Evolutionary conservation across 1,140 invertebrate genomes (phyloP), one percentile per base, ranked within the genome.

Genomic region (Heterodera schachtii): DNA sequence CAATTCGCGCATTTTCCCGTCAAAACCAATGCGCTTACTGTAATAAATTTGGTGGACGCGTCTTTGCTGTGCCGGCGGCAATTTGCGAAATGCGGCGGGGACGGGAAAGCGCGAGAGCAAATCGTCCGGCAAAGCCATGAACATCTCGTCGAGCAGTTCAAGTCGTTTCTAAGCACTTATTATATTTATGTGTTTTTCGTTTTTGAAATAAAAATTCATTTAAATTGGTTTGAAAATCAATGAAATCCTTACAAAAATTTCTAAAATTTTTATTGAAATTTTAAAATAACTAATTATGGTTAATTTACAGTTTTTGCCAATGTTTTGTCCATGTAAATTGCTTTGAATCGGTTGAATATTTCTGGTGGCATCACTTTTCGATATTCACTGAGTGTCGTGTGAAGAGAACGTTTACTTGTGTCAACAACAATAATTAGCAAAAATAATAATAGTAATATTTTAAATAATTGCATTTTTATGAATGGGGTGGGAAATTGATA

Each of bases 61-160:
- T 16, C 41, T 19, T 57, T 84, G 82, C 9, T 82, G 49, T 31
- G 83, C 43, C 57, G 41, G 3, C 4, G 82, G 70, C 60, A 84
- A 49, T 75, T 81, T 81, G n/a, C 83, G 83, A 71, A 84, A 84
- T 16, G 83, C 82, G 0, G 60, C 71, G 16, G 83, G 83, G 19
- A 83, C 82, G 16, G 83, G 83, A 16, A 84, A n/a, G 44, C 77
- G 74, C 19, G n/a, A 66, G 19, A 84, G 49, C 47, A 76, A 57
- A n/a, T 31, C 43, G 67, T 84, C 81, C 7, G 84, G 74, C 64
- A 84, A 64, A 11, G 69, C 47, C 84, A 86, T 85, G 70, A 84
- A 84, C 44, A 84, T 21, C 44, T 84, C 85, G 71, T 84, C 85
- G 41, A 86, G 57, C 78, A 80, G 73, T 79, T 86, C 84, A 60